Percentiles rank a stretch among this genome's conserved stretches.
These are phyloP conservation scores for Andrena haemorrhoa DNA, from an alignment of 2,888 invertebrate genomes.

Conservation along the genomic window DNA sequence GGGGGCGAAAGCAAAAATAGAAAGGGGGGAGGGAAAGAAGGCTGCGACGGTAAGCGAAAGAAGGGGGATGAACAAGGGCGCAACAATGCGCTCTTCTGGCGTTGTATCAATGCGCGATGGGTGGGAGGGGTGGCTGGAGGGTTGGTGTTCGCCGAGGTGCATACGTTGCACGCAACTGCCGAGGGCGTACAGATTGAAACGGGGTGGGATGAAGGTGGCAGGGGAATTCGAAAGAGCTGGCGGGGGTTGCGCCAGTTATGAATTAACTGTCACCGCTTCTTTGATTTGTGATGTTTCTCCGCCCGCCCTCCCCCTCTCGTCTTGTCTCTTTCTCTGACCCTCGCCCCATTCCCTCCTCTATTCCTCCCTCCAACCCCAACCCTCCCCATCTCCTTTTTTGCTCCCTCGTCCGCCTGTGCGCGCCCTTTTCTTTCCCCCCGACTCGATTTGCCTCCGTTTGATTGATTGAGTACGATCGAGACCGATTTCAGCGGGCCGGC, in stretches of 20 bases:
- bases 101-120: constrained; percentile 40
- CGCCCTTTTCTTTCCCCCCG: constrained; percentile 33
- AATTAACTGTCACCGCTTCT: constrained; percentile 79
- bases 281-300: constrained; percentile 76
- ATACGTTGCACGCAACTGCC: constrained; percentile 72
- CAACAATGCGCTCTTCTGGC: constrained; percentile 50
- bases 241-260: constrained; percentile 75
- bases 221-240: constrained; percentile 54
- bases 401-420: neutral
- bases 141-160: constrained; percentile 52
- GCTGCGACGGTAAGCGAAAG: constrained; percentile 28
- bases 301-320: constrained; percentile 20
- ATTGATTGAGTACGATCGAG: constrained; percentile 71
- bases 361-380: neutral
- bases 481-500: constrained; percentile 64
- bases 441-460: constrained; percentile 74
- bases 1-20: neutral
- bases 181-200: constrained; percentile 74
- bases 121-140: neutral
- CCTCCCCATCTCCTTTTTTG: neutral
- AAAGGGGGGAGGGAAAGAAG: neutral
- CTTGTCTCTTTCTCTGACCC: constrained; percentile 30
- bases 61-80: constrained; percentile 52
- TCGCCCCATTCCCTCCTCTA: neutral
- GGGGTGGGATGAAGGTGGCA: constrained; percentile 46